Base-by-base conservation (phyloP, 2,888 invertebrate genomes). In the Tryphoninae sp. region DNA sequence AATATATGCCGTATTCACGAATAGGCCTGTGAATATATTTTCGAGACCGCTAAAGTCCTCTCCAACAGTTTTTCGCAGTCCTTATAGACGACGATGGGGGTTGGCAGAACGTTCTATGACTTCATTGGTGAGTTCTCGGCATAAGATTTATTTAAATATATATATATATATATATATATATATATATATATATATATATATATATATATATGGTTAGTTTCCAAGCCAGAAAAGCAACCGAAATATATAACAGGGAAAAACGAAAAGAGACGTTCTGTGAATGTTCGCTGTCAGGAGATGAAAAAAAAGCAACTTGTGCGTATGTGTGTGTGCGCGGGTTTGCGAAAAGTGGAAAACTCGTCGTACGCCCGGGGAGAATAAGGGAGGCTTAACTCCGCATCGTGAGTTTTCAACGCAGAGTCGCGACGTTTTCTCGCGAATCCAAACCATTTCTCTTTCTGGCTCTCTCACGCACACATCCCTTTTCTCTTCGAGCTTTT, bases 1-100 rank as follows among this genome's bases (percentile, higher is more conserved):
- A 81, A 81, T 73, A 76, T 76, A 80, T 67, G 59, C 65, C 40
- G 40, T 22, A 59, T 80, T 65, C 71, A 68, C 51, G 53, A 26
- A 65, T 45, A 33, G 58, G n/a, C 55, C 69, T 13, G 62, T 49
- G 79, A 62, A 74, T 79, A 58, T 71, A 71, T 59, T 75, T 80
- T 58, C 49, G 67, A 68, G 59, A 68, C 33, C 73, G 77, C 58
- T 49, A 69, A 74, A 77, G 69, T 81, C 58, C 49, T 55, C 62
- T 22, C n/a, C 13, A 49, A 49, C 58, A 59, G 67, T 75, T 49
- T 73, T 67, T 22, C 65, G 1, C 19, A 2, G 19, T 53, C 45
- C 65, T 67, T 42, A 19, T 65, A 55, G 16, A 42, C 2, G 6
- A n/a, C 40, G 19, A 33, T 68, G 40, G 33, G 23, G 13, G 45